phyloP scores from a whole-genome alignment of 2,888 invertebrate genomes.

The Scaptomyza flava region DNA sequence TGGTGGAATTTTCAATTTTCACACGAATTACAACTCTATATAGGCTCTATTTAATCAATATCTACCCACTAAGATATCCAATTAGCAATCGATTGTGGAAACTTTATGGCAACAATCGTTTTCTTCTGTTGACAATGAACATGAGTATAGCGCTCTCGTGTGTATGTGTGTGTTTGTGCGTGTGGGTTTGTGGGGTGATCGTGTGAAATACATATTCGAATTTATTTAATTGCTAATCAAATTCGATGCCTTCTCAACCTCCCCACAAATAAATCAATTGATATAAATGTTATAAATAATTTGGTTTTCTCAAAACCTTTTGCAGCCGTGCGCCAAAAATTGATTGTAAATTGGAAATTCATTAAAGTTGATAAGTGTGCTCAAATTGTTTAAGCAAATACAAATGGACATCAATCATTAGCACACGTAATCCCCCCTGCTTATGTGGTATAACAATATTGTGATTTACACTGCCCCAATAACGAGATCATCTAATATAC shows the following conservation, averaged over 20 bases:
- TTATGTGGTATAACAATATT: conserved; percentile 44
- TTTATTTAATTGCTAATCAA: conserved; percentile 65
- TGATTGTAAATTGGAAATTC: conserved; percentile 71
- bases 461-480: conserved; percentile 50
- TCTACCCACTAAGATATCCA: conserved; percentile 31
- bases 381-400: conserved; percentile 67
- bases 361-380: conserved; percentile 69
- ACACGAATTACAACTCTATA: conserved; percentile 43
- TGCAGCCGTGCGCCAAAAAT: conserved; percentile 55
- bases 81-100: conserved; percentile 75
- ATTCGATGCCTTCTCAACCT: conserved; percentile 14
- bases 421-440: conserved; percentile 34
- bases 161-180: not conserved
- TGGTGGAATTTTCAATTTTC: conserved; percentile 30
- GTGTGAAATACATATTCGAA: conserved; percentile 62
- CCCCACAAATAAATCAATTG: conserved; percentile 65
- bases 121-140: conserved; percentile 20
- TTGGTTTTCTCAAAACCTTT: conserved; percentile 53
- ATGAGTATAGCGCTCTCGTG: not conserved
- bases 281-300: conserved; percentile 68
- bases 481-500: conserved; percentile 52
- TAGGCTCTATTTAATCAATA: conserved; percentile 19
- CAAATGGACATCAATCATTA: conserved; percentile 65
- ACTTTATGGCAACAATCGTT: conserved; percentile 61
- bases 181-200: conserved; percentile 31